phyloP scores from a whole-genome alignment of 2,113 vertebrate species.

The Carollia perspicillata region DNA sequence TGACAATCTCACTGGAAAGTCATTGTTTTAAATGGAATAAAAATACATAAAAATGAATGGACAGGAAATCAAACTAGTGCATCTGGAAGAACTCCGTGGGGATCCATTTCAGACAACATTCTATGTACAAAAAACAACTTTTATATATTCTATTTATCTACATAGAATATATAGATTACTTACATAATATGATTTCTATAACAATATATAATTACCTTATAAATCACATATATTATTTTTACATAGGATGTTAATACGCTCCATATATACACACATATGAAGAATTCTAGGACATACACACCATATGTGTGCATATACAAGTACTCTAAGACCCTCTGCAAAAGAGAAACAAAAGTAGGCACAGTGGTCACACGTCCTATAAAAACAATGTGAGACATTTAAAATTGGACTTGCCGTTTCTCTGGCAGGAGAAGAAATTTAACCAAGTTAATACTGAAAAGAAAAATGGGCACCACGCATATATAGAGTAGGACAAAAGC shows the following conservation, averaged over 20 bases:
- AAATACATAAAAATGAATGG: not conserved
- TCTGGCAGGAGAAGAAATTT: conserved; percentile 15
- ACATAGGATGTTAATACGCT: not conserved
- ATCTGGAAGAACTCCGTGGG: not conserved
- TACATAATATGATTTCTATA: not conserved
- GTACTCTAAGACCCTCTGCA: not conserved
- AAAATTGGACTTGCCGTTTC: conserved; percentile 6
- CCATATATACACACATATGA: not conserved
- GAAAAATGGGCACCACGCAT: not conserved
- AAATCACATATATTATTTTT: not conserved
- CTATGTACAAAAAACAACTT: not conserved
- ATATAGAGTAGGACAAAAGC: not conserved
- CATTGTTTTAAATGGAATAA: not conserved
- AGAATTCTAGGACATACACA: not conserved
- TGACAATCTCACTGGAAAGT: not conserved
- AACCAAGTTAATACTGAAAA: conserved; percentile 25
- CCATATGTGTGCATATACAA: not conserved
- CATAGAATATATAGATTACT: not conserved
- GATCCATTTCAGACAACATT: not conserved
- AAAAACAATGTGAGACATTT: conserved; percentile 2
- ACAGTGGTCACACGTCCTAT: not conserved
- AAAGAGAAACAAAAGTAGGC: not conserved
- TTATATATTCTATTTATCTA: not conserved
- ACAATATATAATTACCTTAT: not conserved
- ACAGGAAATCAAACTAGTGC: not conserved